Evolutionary conservation across 2,888 invertebrate species (phyloP).

Genomic region (Erebia ligea): DNA sequence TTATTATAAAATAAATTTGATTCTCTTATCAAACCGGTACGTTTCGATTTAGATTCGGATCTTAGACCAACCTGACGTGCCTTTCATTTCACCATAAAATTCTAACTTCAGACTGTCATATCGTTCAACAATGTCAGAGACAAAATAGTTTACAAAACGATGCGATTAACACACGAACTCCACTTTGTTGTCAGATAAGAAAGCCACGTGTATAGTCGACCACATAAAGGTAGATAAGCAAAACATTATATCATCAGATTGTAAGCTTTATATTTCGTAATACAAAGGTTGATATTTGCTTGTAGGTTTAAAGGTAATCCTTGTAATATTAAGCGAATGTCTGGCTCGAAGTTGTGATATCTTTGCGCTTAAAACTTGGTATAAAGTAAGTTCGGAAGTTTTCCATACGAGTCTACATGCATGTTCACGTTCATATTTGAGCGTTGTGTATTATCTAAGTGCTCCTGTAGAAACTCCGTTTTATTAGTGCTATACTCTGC

Average conservation of each 20-base stretch:
- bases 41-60: too few species aligned
- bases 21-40: too few species aligned
- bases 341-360: conserved; percentile 44
- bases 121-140: conserved; percentile 10
- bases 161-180: conserved; percentile 24
- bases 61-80: too few species aligned
- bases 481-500: conserved; percentile 9
- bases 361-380: conserved; percentile 46
- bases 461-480: conserved; percentile 19
- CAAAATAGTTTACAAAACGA: conserved; percentile 27
- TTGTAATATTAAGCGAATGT: conserved; percentile 45
- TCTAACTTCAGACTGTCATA: conserved; percentile 9
- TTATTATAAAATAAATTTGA: too few species aligned
- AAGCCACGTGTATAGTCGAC: conserved; percentile 26
- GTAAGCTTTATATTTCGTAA: conserved; percentile 1
- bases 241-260: background rate
- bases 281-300: background rate
- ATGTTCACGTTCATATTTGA: conserved; percentile 27
- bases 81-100: conserved; percentile 3
- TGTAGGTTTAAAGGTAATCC: conserved; percentile 22
- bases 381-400: conserved; percentile 44
- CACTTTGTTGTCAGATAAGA: conserved; percentile 32
- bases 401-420: conserved; percentile 39
- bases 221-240: conserved; percentile 24
- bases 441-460: conserved; percentile 20